Evolutionary conservation across 2,888 invertebrate species (phyloP), one percentile per base, ranked within the genome.

Genomic region (Euproctis similis): DNA sequence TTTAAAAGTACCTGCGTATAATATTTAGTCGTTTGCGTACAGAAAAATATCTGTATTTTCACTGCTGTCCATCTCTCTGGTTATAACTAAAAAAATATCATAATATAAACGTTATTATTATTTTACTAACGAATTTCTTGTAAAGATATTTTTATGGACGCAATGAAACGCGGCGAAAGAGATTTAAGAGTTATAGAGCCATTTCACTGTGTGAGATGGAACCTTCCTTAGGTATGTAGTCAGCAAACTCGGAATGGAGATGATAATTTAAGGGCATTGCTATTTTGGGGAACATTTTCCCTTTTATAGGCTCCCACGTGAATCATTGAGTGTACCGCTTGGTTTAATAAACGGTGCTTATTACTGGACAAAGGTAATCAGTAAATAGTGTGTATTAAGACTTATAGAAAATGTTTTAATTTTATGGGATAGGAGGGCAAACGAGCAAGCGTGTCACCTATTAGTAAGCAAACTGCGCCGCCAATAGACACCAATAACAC

Each of bases 131-230:
- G 42, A 46, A 46, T 53, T 56, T 52, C 51, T 48, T 36, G 42
- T 49, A 46, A 59, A 54, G 53, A 48, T n/a, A n/a, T 47, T 56
- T 66, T 67, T 63, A 67, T 51, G 52, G 43, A 46, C 38, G 65
- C 46, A 64, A 62, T 64, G 58, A 65, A 66, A 67, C 41, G 48
- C 58, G 60, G 43, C 57, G 56, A n/a, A n/a, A n/a, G n/a, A 57
- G 57, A 61, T 64, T 65, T 60, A 46, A 56, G 41, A 56, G 53
- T 60, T 57, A 61, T 50, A 45, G 47, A 36, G 42, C 48, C 50
- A 53, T 57, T 57, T 42, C 49, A 31, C 36, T 41, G 36, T 35
- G 37, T 37, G 30, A 35, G 39, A 42, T 41, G 37, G 46, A 43
- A 38, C 39, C 45, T 39, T 41, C 31, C 17, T 16, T 14, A 28